Evolutionary conservation across 30 jellyfish, hydroid and myxozoan species (phyloP), one percentile per base, ranked within the genome.

Genomic region (Aurelia sp.): DNA sequence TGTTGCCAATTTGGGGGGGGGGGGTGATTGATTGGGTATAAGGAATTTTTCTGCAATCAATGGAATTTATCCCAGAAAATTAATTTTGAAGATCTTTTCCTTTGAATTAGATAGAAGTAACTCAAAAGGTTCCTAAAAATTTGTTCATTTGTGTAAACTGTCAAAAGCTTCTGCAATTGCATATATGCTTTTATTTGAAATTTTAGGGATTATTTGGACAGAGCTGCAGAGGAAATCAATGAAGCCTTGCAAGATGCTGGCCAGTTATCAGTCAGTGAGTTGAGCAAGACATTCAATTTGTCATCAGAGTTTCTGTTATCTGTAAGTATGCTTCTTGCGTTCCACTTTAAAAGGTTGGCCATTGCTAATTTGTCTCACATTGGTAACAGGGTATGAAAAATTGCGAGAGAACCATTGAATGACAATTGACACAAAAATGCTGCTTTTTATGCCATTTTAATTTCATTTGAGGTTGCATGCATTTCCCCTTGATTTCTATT

Each of bases 161-260:
- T 27, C 33, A 27, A 27, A 27, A 27, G 1, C 33, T 27, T 4
- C 11, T 5, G 7, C 11, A 17, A 59, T 1, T 21, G 30, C 10
- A 0, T 21, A 21, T 67, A 2, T 0, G 3, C 5, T 47, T 16
- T 20, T 19, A 35, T 30, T 40, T 77, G 17, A 31, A 17, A 15
- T 12, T 75, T 6, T 17, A 94, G 99, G 74, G 97, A 94, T 55
- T 94, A 94, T 74, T 66, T 94, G 60, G 99, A 94, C 63, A 83
- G 99, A 74, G 89, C 97, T 13, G 97, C 97, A 11, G 99, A 94
- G 48, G 99, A 94, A 78, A 94, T 94, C 10, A 94, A 94, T 80
- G 99, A 94, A 72, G 84, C 97, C 33, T 82, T 94, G 37, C 99
- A 94, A 94, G 99, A 87, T 57, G 92, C 96, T 27, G 99, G 99